phyloP scores from a whole-genome alignment of 2,888 invertebrate genomes.

The Pegoplata infirma region DNA sequence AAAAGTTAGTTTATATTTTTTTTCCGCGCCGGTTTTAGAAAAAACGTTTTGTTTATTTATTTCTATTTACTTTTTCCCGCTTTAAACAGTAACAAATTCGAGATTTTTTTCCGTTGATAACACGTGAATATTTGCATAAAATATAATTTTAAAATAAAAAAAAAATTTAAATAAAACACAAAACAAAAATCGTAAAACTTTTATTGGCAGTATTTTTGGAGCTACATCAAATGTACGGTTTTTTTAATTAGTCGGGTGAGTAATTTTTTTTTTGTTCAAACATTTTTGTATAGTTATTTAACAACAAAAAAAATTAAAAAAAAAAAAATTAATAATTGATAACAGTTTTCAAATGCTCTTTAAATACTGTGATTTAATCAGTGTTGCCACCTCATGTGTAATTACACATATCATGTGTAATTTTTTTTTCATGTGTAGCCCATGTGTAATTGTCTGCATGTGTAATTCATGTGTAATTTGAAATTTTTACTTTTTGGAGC shows the following conservation, averaged over 20 bases:
- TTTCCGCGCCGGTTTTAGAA: not conserved
- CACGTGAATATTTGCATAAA: not conserved
- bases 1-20: not conserved
- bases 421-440: no score
- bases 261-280: conserved; percentile 23
- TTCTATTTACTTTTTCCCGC: not conserved
- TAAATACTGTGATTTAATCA: no score
- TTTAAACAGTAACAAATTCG: not conserved
- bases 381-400: no score
- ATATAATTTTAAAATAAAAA: not conserved
- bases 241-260: conserved; percentile 58
- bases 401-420: no score
- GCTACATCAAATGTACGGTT: conserved; percentile 57
- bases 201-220: conserved; percentile 49
- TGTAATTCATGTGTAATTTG: no score
- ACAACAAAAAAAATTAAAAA: not conserved
- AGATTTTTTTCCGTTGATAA: not conserved
- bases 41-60: no score
- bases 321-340: not conserved
- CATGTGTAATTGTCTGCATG: no score
- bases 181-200: conserved; percentile 27
- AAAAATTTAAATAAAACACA: conserved; percentile 9
- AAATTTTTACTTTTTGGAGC: no score
- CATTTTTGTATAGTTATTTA: not conserved
- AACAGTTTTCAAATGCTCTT: no score